Conservation (phyloP, 2,113 vertebrate species). For the Pteronura brasiliensis region DNA sequence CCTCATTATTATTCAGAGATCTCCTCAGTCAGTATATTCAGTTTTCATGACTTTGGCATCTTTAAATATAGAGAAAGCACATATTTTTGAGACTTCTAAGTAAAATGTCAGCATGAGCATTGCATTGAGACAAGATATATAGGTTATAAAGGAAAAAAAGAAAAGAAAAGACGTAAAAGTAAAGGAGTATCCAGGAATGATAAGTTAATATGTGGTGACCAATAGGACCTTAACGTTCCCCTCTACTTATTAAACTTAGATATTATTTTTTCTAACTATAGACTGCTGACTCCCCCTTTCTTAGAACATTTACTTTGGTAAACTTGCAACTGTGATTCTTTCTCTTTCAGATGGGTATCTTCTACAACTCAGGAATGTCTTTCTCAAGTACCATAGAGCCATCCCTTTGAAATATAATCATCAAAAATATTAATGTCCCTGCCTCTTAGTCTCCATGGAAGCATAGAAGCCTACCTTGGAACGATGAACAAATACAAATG, state of each 20-base stretch:
- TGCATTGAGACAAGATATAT: not conserved
- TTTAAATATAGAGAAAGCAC: not conserved
- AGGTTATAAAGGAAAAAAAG: not conserved
- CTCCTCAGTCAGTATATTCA: not conserved
- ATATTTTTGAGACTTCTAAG: not conserved
- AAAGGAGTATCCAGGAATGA: not conserved
- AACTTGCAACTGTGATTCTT: not conserved
- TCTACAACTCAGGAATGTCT: not conserved
- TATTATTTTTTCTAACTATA: not conserved
- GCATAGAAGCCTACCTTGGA: not conserved
- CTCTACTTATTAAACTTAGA: not conserved
- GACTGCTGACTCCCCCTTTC: not conserved
- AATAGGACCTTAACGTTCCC: fast-evolving
- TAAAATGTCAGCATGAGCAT: not conserved
- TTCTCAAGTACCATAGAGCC: not conserved
- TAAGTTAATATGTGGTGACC: not conserved
- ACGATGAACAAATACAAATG: not conserved
- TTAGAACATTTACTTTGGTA: not conserved
- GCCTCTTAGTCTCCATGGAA: not conserved
- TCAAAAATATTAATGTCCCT: not conserved
- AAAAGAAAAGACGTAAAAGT: not conserved
- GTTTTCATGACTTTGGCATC: not conserved
- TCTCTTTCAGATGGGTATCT: not conserved
- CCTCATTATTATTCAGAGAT: not conserved
- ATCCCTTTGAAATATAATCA: not conserved